These are phyloP conservation scores for Catocala nupta DNA, from an alignment of 2,888 invertebrate genomes.

Conservation along the genomic window DNA sequence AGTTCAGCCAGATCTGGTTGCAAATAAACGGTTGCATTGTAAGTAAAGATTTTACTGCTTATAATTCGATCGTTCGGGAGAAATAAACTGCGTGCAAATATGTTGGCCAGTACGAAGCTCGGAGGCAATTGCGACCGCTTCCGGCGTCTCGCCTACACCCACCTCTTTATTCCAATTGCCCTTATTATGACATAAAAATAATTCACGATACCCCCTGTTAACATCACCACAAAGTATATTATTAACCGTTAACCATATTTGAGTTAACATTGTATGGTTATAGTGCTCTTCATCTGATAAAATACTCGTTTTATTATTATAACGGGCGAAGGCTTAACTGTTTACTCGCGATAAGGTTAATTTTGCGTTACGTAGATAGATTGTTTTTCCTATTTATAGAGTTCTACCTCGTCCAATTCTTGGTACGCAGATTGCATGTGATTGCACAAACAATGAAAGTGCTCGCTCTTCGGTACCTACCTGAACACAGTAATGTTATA, in stretches of 20 bases:
- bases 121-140: conserved; percentile 49
- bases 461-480: background rate
- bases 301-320: background rate
- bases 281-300: conserved; percentile 15
- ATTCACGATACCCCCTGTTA: conserved; percentile 64
- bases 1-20: conserved; percentile 17
- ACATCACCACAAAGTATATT: conserved; percentile 63
- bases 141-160: conserved; percentile 54
- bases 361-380: background rate
- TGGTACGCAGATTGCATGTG: conserved; percentile 29
- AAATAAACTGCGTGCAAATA: conserved; percentile 45
- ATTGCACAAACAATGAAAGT: conserved; percentile 50
- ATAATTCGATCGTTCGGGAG: conserved; percentile 36
- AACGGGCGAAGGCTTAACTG: background rate
- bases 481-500: background rate
- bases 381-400: background rate
- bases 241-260: conserved; percentile 61
- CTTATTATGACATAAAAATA: conserved; percentile 77
- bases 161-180: conserved; percentile 63
- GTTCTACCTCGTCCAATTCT: background rate
- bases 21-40: conserved; percentile 61
- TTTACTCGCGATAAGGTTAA: background rate
- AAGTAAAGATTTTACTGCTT: conserved; percentile 60
- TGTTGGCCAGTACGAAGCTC: conserved; percentile 45
- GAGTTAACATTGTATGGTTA: conserved; percentile 48